Evolutionary conservation across 2,113 vertebrate genomes (phyloP), one percentile per base, ranked within the genome.

Genomic region (Anthoscopus minutus): DNA sequence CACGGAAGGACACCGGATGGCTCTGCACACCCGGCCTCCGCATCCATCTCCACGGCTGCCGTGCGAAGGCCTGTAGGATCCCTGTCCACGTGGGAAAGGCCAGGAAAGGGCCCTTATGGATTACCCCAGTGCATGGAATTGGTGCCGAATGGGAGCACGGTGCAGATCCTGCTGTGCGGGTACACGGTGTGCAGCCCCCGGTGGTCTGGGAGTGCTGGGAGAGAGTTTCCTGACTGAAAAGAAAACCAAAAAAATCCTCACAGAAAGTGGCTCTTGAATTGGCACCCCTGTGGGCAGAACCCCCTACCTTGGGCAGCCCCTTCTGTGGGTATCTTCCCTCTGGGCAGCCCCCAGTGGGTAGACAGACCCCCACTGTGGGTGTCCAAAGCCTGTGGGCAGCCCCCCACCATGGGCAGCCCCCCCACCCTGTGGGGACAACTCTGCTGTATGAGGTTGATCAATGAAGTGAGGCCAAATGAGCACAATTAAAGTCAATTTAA

Each of bases 401-500:
- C 53, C 85, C 23, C 31, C 11, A n/a, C n/a, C n/a, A n/a, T 48
- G 66, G 48, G 54, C 67, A 60, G 53, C 35, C 53, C 85, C 23
- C 31, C 11, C 1, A 1, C 12, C 76, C 51, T 2, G 7, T 10
- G 37, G 44, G 44, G n/a, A n/a, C 28, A 44, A 45, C 60, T 87
- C 33, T 40, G 38, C 77, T 45, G 13, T 18, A 51, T 16, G 65
- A 94, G 93, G 89, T 81, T 95, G 54, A 96, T 96, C 96, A 96
- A 74, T 91, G 93, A 94, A 92, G 93, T 72, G 92, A 91, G 35
- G 93, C 94, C 97, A 96, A 97, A 95, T 91, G 97, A 95, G 96
- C 95, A 97, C 95, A 95, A 98, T 97, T 98, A 98, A 95, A 95
- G 69, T 48, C 81, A 93, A 71, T 93, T 96, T 95, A 96, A 96